phyloP scores from a whole-genome alignment of 2,888 invertebrate species.

The Rhodophaea formosa region DNA sequence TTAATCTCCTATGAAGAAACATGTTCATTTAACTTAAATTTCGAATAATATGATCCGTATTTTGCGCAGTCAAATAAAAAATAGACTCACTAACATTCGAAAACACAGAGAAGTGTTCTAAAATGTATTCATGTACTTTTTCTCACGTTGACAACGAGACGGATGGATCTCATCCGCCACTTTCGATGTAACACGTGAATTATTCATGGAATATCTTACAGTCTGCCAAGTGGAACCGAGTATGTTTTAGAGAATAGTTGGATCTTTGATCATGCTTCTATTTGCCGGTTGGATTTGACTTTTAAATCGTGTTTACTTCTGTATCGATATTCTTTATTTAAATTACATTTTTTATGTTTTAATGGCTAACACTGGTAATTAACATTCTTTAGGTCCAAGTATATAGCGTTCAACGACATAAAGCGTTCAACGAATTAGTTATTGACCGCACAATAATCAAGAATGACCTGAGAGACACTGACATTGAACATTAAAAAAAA shows the following conservation, averaged over 20 bases:
- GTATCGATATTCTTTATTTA: slow-evolving; percentile 17
- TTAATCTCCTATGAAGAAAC: too few species aligned
- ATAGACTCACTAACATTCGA: not conserved
- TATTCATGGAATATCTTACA: slow-evolving; percentile 75
- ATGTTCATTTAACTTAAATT: too few species aligned
- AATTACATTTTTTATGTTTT: not conserved
- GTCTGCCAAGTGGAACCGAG: slow-evolving; percentile 54
- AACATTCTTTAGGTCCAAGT: too few species aligned
- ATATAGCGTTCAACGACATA: too few species aligned
- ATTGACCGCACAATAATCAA: too few species aligned
- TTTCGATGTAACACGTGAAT: slow-evolving; percentile 65
- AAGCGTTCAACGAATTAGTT: too few species aligned
- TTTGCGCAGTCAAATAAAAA: not conserved
- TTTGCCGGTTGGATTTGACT: slow-evolving; percentile 27
- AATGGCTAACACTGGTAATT: too few species aligned
- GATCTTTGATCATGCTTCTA: slow-evolving; percentile 45
- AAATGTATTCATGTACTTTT: slow-evolving; percentile 38
- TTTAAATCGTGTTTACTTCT: slow-evolving; percentile 22
- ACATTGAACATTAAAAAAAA: too few species aligned
- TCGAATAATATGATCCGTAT: too few species aligned
- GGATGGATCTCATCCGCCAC: slow-evolving; percentile 56
- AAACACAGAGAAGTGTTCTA: slow-evolving; percentile 14
- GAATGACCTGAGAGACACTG: too few species aligned
- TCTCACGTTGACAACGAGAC: slow-evolving; percentile 38
- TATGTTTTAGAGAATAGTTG: slow-evolving; percentile 53